A percentile compares a stretch with the other conserved stretches of the same genome.
These are phyloP conservation scores for Hormiphora californensis DNA, from an alignment of 37 sponge, comb jelly and placozoan species.

Conservation along the genomic window DNA sequence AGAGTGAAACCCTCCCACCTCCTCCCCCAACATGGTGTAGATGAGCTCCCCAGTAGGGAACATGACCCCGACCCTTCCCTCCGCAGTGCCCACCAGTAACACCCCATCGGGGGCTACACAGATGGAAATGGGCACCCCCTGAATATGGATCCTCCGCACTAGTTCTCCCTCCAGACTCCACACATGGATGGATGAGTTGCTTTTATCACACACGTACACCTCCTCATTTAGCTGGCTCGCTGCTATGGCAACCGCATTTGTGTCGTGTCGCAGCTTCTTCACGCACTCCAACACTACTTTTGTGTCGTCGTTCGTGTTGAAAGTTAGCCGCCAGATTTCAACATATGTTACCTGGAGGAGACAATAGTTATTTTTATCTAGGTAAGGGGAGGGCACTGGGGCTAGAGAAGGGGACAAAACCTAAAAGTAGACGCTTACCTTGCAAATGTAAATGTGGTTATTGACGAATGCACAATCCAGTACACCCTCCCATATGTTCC, in stretches of 20 bases:
- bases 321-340: constrained; percentile 11
- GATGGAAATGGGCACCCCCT: constrained; percentile 20
- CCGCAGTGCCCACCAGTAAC: constrained; percentile 8
- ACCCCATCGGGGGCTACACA: constrained; percentile 11
- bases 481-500: constrained; percentile 30
- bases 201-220: constrained; percentile 27
- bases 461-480: constrained; percentile 18
- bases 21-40: background rate
- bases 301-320: constrained; percentile 17
- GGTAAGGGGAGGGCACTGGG: no score
- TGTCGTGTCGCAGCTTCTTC: constrained; percentile 41
- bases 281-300: constrained; percentile 22
- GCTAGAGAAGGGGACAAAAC: no score
- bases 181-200: constrained; percentile 22
- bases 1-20: constrained; percentile 26
- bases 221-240: background rate
- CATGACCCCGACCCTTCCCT: constrained; percentile 18
- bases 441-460: constrained; percentile 4
- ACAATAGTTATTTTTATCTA: no score
- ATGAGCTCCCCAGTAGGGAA: constrained; percentile 20
- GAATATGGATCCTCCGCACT: constrained; percentile 11
- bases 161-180: constrained; percentile 17
- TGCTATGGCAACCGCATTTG: background rate
- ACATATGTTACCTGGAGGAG: no score
- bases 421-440: no score